phyloP scores from a whole-genome alignment of 2,113 vertebrate species.

The Ameiurus melas region DNA sequence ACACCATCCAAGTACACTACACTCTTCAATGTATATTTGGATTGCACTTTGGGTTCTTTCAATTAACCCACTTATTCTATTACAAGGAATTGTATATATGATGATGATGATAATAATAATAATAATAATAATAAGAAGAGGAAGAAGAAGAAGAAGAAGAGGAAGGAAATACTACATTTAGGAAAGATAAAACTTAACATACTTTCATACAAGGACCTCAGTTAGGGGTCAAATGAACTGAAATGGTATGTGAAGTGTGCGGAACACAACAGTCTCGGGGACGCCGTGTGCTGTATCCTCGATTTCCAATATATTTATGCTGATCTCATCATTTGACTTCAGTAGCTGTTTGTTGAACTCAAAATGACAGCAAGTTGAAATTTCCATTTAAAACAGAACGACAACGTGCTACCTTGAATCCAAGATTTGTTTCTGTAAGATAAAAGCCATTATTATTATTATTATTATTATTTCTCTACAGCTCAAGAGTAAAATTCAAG shows the following conservation, averaged over 20 bases:
- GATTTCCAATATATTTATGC: conserved; percentile 6
- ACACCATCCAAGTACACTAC: background rate
- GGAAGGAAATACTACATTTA: background rate
- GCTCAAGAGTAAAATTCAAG: conserved; percentile 2
- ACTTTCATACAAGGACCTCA: conserved; percentile 29
- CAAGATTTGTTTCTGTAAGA: background rate
- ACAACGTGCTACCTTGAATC: background rate
- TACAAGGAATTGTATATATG: too few species aligned
- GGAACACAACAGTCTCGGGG: background rate
- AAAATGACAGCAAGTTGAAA: conserved; percentile 9
- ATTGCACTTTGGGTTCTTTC: background rate
- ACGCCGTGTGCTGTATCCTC: background rate
- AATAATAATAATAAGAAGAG: too few species aligned
- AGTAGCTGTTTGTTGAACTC: conserved; percentile 6
- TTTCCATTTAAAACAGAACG: background rate
- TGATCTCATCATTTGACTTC: conserved; percentile 13
- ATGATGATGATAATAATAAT: too few species aligned
- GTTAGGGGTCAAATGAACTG: conserved; percentile 35
- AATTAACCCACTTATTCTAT: too few species aligned
- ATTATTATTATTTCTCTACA: background rate
- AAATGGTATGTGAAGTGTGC: conserved; percentile 23
- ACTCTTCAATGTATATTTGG: background rate
- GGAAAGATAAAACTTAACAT: background rate
- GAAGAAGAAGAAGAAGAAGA: background rate
- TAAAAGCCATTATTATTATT: background rate